A percentile compares a stretch with the other conserved stretches of the same genome.
Conservation (phyloP, 2,797 vertebrate species). For the Eremophila alpestris region DNA sequence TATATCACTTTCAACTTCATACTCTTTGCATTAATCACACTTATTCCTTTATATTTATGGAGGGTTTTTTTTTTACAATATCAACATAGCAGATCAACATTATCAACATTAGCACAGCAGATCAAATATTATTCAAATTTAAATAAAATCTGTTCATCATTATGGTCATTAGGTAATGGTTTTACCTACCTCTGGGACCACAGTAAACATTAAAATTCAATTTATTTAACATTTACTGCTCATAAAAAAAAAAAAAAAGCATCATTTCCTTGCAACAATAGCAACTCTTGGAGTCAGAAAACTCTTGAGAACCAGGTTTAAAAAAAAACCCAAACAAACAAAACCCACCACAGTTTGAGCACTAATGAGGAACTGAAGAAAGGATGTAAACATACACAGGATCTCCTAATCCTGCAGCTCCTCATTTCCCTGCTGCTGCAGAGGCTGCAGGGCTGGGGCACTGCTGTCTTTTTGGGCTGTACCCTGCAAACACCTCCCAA, state of each 20-base stretch:
- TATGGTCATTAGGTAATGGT: constrained; percentile 86
- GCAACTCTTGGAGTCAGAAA: constrained; percentile 74
- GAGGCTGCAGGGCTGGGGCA: rapidly evolving
- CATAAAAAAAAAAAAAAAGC: constrained; percentile 74
- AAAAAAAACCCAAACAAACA: background rate
- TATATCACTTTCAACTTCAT: constrained; percentile 15
- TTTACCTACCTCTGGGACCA: constrained; percentile 83
- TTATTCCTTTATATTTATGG: constrained; percentile 11
- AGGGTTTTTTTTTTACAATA: constrained; percentile 17
- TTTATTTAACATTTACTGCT: constrained; percentile 87
- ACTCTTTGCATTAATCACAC: constrained; percentile 24
- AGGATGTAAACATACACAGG: background rate
- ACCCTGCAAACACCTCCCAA: background rate
- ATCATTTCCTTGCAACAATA: constrained; percentile 77
- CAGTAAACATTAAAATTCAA: constrained; percentile 89
- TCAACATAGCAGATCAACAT: constrained; percentile 29
- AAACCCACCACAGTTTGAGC: background rate
- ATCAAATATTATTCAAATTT: constrained; percentile 73
- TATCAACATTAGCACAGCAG: background rate
- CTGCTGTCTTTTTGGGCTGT: background rate
- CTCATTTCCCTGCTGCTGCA: background rate
- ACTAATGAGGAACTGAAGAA: background rate
- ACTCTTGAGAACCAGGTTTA: constrained; percentile 79
- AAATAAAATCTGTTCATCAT: constrained; percentile 77
- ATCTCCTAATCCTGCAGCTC: background rate